Evolutionary conservation across 2,888 invertebrate species (phyloP), one percentile per base, ranked within the genome.

Genomic region (Drosophila kokeensis): DNA sequence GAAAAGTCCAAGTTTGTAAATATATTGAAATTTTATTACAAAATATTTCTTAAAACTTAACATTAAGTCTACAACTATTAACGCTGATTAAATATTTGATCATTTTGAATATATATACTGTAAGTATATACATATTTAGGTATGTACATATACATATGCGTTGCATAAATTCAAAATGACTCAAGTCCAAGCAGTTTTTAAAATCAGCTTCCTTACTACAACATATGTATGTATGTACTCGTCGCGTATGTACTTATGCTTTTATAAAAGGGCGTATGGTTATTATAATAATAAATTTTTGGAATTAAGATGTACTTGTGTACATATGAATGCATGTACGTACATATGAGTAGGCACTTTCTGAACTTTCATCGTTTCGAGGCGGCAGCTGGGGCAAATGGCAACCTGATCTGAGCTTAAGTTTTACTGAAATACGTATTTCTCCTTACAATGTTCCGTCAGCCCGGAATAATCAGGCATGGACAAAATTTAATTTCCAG

Each of bases 1-100:
- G 50, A 73, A 76, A 79, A 68, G 59, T 72, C 34, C 78, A 68
- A 63, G 42, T 58, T 79, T 73, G 73, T 87, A 87, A 85, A 85
- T 80, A 82, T 82, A 77, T 85, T 78, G 68, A 85, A 82, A 88
- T 88, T 87, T 86, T 89, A 88, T 89, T 87, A 83, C 73, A 88
- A 83, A 84, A 82, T 81, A 82, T 82, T 79, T 80, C 82, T 87
- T 83, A 79, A 89, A 88, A 88, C 90, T 87, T 87, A 88, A 88
- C 83, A 85, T 81, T 89, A 86, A 66, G 79, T 74, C 79, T 88
- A 90, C 71, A 85, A 71, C 68, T 83, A 81, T 76, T 72, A 75
- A 73, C 82, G 79, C 76, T 82, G 80, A 87, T 85, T 82, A 76
- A 74, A 70, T 82, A 73, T 78, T 71, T 82, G 75, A 82, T 85